phyloP scores from a whole-genome alignment of 2,888 invertebrate genomes.

The Caenorhabditis afra region DNA sequence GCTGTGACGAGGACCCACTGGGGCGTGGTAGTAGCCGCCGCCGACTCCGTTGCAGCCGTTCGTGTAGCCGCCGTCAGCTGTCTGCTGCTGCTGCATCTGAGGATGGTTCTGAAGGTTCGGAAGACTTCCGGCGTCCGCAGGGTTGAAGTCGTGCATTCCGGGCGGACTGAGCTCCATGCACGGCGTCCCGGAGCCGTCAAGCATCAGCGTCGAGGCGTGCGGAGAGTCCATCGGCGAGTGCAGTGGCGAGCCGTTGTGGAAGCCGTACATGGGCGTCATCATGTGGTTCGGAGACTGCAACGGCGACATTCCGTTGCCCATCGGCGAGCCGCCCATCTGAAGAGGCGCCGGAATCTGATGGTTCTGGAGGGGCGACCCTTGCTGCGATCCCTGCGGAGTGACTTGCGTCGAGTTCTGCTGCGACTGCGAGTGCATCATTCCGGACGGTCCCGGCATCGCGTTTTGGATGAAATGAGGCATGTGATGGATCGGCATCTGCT shows the following conservation, averaged over 20 bases:
- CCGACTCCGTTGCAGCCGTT: conserved; percentile 32
- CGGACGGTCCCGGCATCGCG: conserved; percentile 61
- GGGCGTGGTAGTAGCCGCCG: conserved; percentile 45
- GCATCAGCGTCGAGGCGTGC: conserved; percentile 62
- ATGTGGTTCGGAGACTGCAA: conserved; percentile 60
- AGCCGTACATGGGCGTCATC: conserved; percentile 61
- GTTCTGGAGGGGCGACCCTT: conserved; percentile 47
- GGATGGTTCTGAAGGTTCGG: conserved; percentile 46
- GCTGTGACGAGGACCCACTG: conserved; percentile 62
- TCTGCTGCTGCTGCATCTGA: conserved; percentile 36
- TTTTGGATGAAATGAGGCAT: conserved; percentile 50
- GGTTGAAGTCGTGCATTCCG: conserved; percentile 52
- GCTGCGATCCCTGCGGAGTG: conserved; percentile 49
- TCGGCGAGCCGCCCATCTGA: conserved; percentile 27
- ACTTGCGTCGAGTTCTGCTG: conserved; percentile 50
- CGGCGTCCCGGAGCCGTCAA: conserved; percentile 61
- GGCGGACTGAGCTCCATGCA: conserved; percentile 67
- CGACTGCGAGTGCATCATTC: conserved; percentile 57
- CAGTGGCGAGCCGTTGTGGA: conserved; percentile 63
- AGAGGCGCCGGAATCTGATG: conserved; percentile 46
- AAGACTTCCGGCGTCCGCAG: conserved; percentile 42
- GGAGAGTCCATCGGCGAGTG: conserved; percentile 66
- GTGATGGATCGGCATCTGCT: conserved; percentile 33
- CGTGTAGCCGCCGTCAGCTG: conserved; percentile 18
- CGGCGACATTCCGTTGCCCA: conserved; percentile 52